Percentiles rank a stretch among this genome's conserved stretches.
These are phyloP conservation scores for Colaptes auratus DNA, from an alignment of 2,113 vertebrate genomes.

Conservation along the genomic window DNA sequence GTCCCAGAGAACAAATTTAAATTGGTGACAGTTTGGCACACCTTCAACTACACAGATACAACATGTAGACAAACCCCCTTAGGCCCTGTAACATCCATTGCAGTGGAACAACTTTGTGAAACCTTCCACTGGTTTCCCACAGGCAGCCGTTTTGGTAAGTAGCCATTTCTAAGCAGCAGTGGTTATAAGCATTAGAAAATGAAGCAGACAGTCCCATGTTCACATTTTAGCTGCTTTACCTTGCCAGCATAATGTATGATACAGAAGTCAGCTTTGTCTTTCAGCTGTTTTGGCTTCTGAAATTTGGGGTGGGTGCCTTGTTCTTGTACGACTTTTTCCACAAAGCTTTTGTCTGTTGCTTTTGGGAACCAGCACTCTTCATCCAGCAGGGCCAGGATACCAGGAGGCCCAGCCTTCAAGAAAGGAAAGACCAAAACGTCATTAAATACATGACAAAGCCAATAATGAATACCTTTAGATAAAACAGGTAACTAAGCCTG, in stretches of 20 bases:
- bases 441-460: background rate
- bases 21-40: background rate
- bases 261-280: conserved; percentile 97
- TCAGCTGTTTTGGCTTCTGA: conserved; percentile 96
- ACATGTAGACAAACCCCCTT: background rate
- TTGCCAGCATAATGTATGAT: conserved; percentile 98
- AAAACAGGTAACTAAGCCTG: background rate
- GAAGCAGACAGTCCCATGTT: background rate
- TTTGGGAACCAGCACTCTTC: conserved; percentile 99
- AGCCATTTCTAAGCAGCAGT: background rate
- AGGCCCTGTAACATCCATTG: background rate
- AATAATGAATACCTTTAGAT: background rate
- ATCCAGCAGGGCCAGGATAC: conserved; percentile 93
- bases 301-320: conserved; percentile 96
- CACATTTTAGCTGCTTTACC: conserved; percentile 74
- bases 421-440: background rate
- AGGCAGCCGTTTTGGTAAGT: background rate
- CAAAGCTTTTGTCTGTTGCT: conserved; percentile 97
- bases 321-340: conserved; percentile 96
- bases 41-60: background rate
- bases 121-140: background rate
- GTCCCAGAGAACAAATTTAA: background rate
- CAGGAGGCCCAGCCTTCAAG: conserved; percentile 90
- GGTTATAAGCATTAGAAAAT: background rate
- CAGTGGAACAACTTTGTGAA: background rate